Evolutionary conservation across 2,797 vertebrate genomes (phyloP).

Genomic region (Poecilia gillii): DNA sequence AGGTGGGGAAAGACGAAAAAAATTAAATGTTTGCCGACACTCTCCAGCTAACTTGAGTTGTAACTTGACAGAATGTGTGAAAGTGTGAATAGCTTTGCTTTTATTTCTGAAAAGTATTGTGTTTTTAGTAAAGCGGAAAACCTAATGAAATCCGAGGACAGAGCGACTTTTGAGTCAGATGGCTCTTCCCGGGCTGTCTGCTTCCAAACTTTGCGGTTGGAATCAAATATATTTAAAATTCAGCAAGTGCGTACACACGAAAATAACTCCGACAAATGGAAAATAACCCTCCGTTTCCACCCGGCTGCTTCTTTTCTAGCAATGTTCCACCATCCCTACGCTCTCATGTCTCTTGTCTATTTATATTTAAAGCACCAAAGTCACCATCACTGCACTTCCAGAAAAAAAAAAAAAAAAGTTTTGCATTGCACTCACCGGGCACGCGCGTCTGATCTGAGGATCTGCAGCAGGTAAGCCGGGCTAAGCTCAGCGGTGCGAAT

Average conservation of each 20-base stretch:
- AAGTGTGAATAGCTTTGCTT: not conserved
- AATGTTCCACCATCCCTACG: not conserved
- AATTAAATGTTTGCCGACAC: not conserved
- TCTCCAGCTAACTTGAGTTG: not conserved
- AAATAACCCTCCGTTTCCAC: not conserved
- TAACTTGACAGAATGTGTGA: not conserved
- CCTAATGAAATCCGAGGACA: slow-evolving; percentile 17
- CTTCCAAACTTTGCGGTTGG: slow-evolving; percentile 10
- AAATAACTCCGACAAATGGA: slow-evolving; percentile 25
- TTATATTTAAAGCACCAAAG: not conserved
- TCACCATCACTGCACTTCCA: not conserved
- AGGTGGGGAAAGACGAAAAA: not conserved
- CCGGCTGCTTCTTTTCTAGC: not conserved
- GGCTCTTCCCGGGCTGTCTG: slow-evolving; percentile 11
- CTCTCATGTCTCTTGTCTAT: slow-evolving; percentile 1
- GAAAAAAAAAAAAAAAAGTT: not conserved
- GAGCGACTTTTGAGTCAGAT: slow-evolving; percentile 19
- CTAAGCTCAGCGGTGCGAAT: slow-evolving; percentile 78
- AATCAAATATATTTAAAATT: slow-evolving; percentile 29
- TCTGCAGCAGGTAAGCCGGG: slow-evolving; percentile 77
- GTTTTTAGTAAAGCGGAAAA: slow-evolving; percentile 1
- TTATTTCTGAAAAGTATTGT: not conserved
- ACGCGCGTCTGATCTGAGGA: slow-evolving; percentile 71
- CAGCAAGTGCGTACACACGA: slow-evolving; percentile 3
- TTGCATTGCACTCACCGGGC: slow-evolving; percentile 43